These are phyloP conservation scores for Lasioglossum oenotherae DNA, from an alignment of 2,888 invertebrate species.

Conservation along the genomic window DNA sequence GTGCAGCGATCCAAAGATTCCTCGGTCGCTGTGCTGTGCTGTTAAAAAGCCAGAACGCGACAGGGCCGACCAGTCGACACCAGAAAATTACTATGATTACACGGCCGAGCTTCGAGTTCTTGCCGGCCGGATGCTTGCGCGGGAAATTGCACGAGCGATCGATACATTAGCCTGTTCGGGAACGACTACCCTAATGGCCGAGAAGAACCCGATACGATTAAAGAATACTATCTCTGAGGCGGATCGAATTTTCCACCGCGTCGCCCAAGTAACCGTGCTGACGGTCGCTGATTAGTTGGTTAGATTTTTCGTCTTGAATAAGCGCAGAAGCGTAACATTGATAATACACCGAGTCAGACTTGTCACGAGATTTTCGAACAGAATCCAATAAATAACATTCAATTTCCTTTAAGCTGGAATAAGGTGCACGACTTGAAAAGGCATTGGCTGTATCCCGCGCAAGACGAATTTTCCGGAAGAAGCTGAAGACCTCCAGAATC, in stretches of 20 bases:
- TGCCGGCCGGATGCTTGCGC: slow-evolving; percentile 33
- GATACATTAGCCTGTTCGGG: slow-evolving; percentile 45
- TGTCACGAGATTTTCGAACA: too few species aligned
- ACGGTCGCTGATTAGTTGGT: neutral
- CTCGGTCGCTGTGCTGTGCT: slow-evolving; percentile 25
- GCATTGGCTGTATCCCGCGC: neutral
- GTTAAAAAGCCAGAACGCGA: slow-evolving; percentile 60
- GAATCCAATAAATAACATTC: too few species aligned
- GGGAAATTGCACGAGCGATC: slow-evolving; percentile 51
- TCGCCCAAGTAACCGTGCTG: neutral
- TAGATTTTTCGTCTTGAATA: neutral
- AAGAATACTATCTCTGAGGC: slow-evolving; percentile 15
- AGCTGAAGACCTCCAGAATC: neutral
- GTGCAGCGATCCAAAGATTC: slow-evolving; percentile 65
- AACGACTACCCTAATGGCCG: slow-evolving; percentile 10
- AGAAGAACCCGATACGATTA: slow-evolving; percentile 25
- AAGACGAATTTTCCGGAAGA: neutral
- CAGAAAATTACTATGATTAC: slow-evolving; percentile 70
- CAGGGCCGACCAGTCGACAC: slow-evolving; percentile 59
- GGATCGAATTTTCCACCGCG: neutral
- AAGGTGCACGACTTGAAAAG: neutral
- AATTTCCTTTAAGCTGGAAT: too few species aligned
- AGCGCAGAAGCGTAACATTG: too few species aligned
- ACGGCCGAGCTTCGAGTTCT: slow-evolving; percentile 45
- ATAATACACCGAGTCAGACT: too few species aligned